Percentiles rank a stretch among this genome's conserved stretches.
Conservation (phyloP, 2,888 invertebrate species). For the Cephus runcator region DNA sequence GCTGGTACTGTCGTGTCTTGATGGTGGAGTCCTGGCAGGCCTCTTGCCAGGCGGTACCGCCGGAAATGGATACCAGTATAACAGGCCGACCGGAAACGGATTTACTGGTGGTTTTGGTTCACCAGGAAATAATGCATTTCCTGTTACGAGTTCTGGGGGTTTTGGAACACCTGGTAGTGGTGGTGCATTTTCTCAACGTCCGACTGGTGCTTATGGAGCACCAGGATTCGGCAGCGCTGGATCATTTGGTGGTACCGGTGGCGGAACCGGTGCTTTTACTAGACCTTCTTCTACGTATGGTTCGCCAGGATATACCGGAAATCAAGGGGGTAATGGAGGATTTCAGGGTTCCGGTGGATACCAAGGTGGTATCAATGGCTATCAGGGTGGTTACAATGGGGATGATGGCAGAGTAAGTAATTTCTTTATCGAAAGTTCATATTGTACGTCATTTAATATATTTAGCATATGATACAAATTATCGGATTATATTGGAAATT, state of each 20-base stretch:
- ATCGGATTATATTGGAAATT: neutral
- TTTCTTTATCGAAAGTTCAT: neutral
- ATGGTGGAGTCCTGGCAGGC: conserved; percentile 47
- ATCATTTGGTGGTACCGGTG: neutral
- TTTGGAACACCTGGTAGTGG: conserved; percentile 11
- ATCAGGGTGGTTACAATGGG: conserved; percentile 19
- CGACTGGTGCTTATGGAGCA: conserved; percentile 36
- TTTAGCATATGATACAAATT: neutral
- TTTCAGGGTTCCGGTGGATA: neutral
- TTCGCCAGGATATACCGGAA: conserved; percentile 10
- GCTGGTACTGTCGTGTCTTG: conserved; percentile 46
- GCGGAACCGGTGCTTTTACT: neutral
- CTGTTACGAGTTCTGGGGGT: conserved; percentile 14
- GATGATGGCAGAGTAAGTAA: conserved; percentile 48
- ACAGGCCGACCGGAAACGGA: conserved; percentile 46
- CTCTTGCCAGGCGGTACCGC: conserved; percentile 45
- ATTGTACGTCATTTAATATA: neutral
- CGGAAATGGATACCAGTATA: conserved; percentile 53
- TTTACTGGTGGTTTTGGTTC: neutral
- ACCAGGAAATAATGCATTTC: conserved; percentile 21
- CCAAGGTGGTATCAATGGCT: conserved; percentile 2
- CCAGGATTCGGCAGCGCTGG: conserved; percentile 33
- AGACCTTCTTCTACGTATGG: neutral
- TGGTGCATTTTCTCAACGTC: conserved; percentile 26
- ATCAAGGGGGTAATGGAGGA: neutral